phyloP scores from a whole-genome alignment of 1,140 invertebrate genomes.

The Temnothorax curvispinosus region DNA sequence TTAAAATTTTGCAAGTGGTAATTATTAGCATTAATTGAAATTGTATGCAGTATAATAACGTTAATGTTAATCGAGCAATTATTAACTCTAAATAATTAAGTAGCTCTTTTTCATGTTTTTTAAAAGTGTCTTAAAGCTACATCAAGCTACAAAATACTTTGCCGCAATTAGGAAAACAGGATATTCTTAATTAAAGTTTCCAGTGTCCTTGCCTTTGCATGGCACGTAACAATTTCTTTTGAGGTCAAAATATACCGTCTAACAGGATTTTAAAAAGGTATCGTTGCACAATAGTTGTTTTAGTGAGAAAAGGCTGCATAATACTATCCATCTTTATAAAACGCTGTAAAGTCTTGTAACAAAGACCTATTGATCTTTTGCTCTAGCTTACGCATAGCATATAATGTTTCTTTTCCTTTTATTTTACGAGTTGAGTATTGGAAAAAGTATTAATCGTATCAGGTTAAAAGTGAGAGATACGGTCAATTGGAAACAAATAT shows the following conservation, averaged over 20 bases:
- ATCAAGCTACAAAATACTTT: neutral
- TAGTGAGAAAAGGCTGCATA: neutral
- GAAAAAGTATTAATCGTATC: neutral
- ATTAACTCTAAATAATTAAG: neutral
- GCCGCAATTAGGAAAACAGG: neutral
- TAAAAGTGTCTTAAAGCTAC: neutral
- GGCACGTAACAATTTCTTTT: neutral
- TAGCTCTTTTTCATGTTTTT: neutral
- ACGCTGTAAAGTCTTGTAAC: neutral
- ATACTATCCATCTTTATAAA: slow-evolving; percentile 42
- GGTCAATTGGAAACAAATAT: slow-evolving; percentile 5
- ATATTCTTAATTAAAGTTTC: slow-evolving; percentile 23
- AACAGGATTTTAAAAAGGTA: neutral
- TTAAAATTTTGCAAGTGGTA: slow-evolving; percentile 6
- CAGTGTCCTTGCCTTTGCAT: neutral
- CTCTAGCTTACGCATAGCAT: neutral
- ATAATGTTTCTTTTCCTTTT: neutral
- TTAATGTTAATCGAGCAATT: slow-evolving; percentile 1
- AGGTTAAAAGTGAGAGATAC: neutral
- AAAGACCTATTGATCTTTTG: slow-evolving; percentile 13
- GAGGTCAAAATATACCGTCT: neutral
- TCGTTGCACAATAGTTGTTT: neutral
- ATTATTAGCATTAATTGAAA: slow-evolving; percentile 13
- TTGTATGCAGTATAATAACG: neutral
- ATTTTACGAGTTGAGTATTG: neutral